Base-by-base conservation (phyloP, 1,140 invertebrate species). In the Bathynomus jamesi region DNA sequence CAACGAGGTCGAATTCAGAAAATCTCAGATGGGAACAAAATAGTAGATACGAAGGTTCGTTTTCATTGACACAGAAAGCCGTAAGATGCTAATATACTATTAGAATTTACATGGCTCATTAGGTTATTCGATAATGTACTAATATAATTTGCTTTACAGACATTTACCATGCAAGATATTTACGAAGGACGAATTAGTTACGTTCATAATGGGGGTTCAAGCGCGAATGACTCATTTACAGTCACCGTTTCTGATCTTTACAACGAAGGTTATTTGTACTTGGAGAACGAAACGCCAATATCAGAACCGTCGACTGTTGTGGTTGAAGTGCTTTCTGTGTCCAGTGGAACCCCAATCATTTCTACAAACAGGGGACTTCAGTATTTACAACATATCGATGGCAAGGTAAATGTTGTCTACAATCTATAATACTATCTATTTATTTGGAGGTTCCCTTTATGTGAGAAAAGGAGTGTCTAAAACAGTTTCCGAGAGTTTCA, bases 1-100 rank as follows among this genome's bases (percentile, higher is more conserved):
- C 69, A 77, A 28, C 81, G 84, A 77, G 83, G 83, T 10, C 76
- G 79, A 46, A 80, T 84, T 30, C 73, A 82, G 53, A 69, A 80
- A 10, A 78, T 78, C 0, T 70, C 67, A 11, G 30, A 30, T 31
- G 31, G 40, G 17, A 28, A 70, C 17, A 53, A 64, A 1, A 64
- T 25, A 29, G n/a, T 68, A 25, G 66, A 72, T 27, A 25, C 61
- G 3, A 67, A 70, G 65, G 73, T 74, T 53, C 27, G 65, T 64
- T 3, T 7, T 25, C 27, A 64, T 21, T 28, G 25, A 10, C 7
- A 7, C 11, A 61, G 60, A 7, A 13, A 61, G 5, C 3, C 8
- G 60, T 61, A 10, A 24, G 4, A 60, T 60, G 25, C 53, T 7
- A 24, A 61, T 61, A 10, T 25, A 24, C 27, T n/a, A 24, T 24